phyloP scores from a whole-genome alignment of 2,797 vertebrate genomes.

The Chrosomus eos region DNA sequence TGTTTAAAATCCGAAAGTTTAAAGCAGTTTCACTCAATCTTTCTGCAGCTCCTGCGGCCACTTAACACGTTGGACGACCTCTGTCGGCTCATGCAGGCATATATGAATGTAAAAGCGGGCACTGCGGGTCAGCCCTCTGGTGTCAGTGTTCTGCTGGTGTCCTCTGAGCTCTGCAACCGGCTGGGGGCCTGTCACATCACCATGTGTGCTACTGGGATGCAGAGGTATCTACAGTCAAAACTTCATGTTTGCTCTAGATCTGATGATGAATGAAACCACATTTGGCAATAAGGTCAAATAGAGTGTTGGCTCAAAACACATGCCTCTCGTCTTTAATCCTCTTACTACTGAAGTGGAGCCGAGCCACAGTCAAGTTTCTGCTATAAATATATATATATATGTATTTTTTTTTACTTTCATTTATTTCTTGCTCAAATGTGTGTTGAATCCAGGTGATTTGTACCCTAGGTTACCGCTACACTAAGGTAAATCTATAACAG shows the following conservation, averaged over 20 bases:
- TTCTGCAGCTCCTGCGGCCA: slow-evolving; percentile 89
- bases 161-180: slow-evolving; percentile 94
- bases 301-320: not conserved
- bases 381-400: not conserved
- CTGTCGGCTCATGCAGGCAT: slow-evolving; percentile 93
- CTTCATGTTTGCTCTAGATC: not conserved
- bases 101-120: slow-evolving; percentile 79
- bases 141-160: slow-evolving; percentile 87
- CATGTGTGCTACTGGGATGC: slow-evolving; percentile 96
- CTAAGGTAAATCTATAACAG: not conserved
- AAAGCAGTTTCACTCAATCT: not conserved
- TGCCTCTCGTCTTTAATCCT: not conserved
- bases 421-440: slow-evolving; percentile 7
- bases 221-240: slow-evolving; percentile 81
- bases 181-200: slow-evolving; percentile 95
- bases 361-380: not conserved
- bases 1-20: not conserved
- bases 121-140: slow-evolving; percentile 80
- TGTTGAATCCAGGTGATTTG: not conserved
- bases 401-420: not conserved
- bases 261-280: not conserved
- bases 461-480: not conserved
- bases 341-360: slow-evolving; percentile 7
- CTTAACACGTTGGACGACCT: slow-evolving; percentile 98
- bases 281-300: not conserved